phyloP scores from a whole-genome alignment of 1,140 invertebrate genomes.

The Zaprionus davidi region DNA sequence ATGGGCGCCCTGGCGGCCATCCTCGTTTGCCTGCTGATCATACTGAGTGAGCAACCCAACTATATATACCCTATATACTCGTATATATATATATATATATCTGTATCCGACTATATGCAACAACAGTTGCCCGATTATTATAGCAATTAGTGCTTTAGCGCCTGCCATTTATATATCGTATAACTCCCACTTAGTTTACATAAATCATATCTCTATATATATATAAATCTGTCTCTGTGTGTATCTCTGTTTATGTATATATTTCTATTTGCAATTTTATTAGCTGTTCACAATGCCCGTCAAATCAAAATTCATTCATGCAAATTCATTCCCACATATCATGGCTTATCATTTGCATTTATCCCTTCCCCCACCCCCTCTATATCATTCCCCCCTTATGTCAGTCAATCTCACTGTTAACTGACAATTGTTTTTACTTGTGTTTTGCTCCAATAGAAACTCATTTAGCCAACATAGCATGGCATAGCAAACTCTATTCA shows the following conservation, averaged over 20 bases:
- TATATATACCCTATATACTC: constrained; percentile 31
- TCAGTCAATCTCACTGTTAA: background rate
- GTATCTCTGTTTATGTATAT: constrained; percentile 8
- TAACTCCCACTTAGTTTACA: constrained; percentile 21
- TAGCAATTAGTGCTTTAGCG: constrained; percentile 68
- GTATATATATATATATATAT: constrained; percentile 11
- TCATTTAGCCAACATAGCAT: constrained; percentile 32
- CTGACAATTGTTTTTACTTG: constrained; percentile 23
- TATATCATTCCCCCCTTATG: background rate
- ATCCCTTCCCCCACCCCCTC: background rate
- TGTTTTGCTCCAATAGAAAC: constrained; percentile 30
- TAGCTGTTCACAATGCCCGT: constrained; percentile 40
- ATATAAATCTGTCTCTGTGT: constrained; percentile 6
- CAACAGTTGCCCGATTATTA: constrained; percentile 10
- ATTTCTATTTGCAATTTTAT: constrained; percentile 40
- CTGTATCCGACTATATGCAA: constrained; percentile 1
- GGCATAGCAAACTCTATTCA: constrained; percentile 20
- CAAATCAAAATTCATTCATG: constrained; percentile 45
- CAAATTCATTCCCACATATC: constrained; percentile 21
- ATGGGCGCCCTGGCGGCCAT: constrained; percentile 97
- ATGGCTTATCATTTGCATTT: constrained; percentile 38
- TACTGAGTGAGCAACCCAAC: constrained; percentile 91
- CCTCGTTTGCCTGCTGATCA: constrained; percentile 96
- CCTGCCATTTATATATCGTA: constrained; percentile 49
- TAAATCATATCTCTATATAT: constrained; percentile 6